phyloP scores from a whole-genome alignment of 2,797 vertebrate genomes.

The Falco columbarius region DNA sequence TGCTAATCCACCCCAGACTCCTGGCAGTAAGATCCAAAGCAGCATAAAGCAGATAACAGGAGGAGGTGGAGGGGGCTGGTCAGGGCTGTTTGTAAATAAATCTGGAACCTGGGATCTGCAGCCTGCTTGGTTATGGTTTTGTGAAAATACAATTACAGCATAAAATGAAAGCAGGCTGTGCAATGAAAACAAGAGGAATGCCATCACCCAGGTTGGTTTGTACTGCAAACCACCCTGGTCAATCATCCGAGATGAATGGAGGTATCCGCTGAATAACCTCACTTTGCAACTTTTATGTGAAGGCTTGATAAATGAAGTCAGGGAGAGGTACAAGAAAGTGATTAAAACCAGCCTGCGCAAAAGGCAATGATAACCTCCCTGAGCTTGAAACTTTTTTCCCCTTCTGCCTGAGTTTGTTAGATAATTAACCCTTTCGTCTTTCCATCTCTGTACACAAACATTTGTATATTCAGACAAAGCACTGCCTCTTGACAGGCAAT shows the following conservation, averaged over 20 bases:
- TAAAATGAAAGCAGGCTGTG: slow-evolving; percentile 70
- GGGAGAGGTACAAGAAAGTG: slow-evolving; percentile 78
- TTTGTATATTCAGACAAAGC: background rate
- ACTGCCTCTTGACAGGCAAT: background rate
- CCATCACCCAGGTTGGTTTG: slow-evolving; percentile 64
- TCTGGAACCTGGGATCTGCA: slow-evolving; percentile 54
- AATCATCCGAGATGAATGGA: slow-evolving; percentile 74
- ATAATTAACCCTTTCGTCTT: slow-evolving; percentile 61
- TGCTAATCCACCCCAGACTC: slow-evolving; percentile 58
- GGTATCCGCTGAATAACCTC: slow-evolving; percentile 78
- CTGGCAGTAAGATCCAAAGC: slow-evolving; percentile 40
- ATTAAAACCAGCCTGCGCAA: slow-evolving; percentile 80
- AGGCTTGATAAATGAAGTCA: slow-evolving; percentile 80
- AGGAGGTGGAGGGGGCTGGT: slow-evolving; percentile 21
- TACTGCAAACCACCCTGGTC: slow-evolving; percentile 64
- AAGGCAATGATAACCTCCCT: slow-evolving; percentile 70
- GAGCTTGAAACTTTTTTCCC: slow-evolving; percentile 52
- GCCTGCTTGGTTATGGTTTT: slow-evolving; percentile 53
- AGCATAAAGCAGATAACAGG: slow-evolving; percentile 33
- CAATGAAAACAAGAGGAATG: slow-evolving; percentile 61
- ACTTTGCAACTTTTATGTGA: slow-evolving; percentile 79
- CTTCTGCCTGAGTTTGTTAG: slow-evolving; percentile 54
- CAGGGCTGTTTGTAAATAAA: slow-evolving; percentile 64
- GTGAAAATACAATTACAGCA: slow-evolving; percentile 31
- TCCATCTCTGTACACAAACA: background rate